phyloP scores from a whole-genome alignment of 2,113 vertebrate species.

The Periophthalmodon schlosseri region DNA sequence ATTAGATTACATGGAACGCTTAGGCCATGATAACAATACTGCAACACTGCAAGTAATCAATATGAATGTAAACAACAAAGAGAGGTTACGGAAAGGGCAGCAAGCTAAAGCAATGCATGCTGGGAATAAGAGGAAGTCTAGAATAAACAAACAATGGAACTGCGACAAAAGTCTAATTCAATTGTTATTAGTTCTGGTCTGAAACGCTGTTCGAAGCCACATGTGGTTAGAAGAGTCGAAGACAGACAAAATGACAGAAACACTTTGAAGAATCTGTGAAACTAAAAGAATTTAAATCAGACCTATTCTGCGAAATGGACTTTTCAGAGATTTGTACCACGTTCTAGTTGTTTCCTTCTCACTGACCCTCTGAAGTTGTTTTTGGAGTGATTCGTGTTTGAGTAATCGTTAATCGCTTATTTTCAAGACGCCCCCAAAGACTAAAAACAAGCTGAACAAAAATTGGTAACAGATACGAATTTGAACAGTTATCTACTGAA shows the following conservation, averaged over 20 bases:
- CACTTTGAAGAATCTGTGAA: neutral
- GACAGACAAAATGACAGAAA: neutral
- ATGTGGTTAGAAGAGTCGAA: neutral
- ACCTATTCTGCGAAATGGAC: neutral
- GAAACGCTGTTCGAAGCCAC: neutral
- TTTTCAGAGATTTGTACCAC: no score
- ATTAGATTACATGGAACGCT: neutral
- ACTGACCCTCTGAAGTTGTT: no score
- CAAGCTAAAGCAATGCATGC: neutral
- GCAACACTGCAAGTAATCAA: neutral
- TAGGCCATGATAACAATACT: neutral
- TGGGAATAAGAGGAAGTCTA: neutral
- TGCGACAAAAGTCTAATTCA: neutral
- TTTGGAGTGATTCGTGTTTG: no score
- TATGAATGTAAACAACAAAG: constrained; percentile 4
- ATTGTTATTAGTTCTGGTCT: neutral
- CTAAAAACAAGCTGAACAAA: no score
- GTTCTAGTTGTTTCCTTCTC: no score
- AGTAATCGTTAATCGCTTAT: no score
- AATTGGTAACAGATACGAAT: no score
- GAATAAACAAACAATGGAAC: neutral
- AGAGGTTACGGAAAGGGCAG: neutral
- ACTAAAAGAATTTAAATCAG: neutral
- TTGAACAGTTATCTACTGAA: no score
- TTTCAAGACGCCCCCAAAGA: no score